Base-by-base conservation (phyloP, 2,797 vertebrate genomes). In the Luscinia megarhynchos region DNA sequence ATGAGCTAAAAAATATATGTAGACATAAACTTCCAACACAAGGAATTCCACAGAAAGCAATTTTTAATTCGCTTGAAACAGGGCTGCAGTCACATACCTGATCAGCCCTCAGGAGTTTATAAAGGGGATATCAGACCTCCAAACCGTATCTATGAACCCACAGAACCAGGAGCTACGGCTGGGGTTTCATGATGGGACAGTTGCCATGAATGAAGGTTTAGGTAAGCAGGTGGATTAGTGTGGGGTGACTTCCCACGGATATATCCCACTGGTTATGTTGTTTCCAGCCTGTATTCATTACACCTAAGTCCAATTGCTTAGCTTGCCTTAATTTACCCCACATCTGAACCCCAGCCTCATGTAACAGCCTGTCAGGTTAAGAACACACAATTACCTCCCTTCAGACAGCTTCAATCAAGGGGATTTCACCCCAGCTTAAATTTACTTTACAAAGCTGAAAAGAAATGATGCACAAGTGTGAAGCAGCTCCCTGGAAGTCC, bases 231-330 rank as follows among this genome's bases (percentile, higher is more conserved):
- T 13, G 41, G 38, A 64, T 43, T 3, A 21, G 15, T 0, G 5
- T 3, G 17, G 30, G 32, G 38, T 70, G 34, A 15, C 22, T 80
- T 82, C 62, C 69, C 88, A 88, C 0, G 0, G 53, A 45, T 50
- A 24, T 8, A 76, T 29, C 36, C 53, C 27, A 14, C 8, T 0
- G 0, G 16, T 29, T 34, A 5, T 2, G 4, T 1, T 66, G 51
- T 66, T 88, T 55, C 2, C 2, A 84, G 40, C 19, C 55, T 6
- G 2, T 16, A 53, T 67, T 51, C 59, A n/a, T 51, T 21, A 55
- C 51, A 15, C 8, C 15, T 3, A 30, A 45, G 6, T 3, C 55
- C 63, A 82, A 40, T 43, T 50, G 51, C 58, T 81, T 11, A 22
- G 30, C 22, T 55, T 8, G 13, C 24, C 48, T 92, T 53, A 66